Evolutionary conservation across 1,140 invertebrate genomes (phyloP).

Genomic region (Drosophila cardini): DNA sequence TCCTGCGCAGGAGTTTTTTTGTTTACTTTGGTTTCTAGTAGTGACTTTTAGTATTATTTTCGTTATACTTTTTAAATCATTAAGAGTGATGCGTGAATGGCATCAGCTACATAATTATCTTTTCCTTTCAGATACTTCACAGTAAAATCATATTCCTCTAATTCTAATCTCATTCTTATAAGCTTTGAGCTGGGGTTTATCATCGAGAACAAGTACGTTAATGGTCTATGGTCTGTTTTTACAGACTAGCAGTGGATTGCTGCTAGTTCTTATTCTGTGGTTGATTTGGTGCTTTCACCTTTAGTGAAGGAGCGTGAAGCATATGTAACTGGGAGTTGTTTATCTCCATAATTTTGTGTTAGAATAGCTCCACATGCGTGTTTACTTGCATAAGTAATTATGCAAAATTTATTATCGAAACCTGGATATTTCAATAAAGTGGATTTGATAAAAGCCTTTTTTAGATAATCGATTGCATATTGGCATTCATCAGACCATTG

Average conservation of each 20-base stretch:
- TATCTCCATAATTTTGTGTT: slow-evolving; percentile 13
- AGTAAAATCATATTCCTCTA: too few species aligned
- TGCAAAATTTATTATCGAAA: slow-evolving; percentile 14
- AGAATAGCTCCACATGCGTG: slow-evolving; percentile 12
- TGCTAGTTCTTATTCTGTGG: slow-evolving; percentile 30
- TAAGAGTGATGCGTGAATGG: not conserved
- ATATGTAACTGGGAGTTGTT: slow-evolving; percentile 19
- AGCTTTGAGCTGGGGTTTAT: too few species aligned
- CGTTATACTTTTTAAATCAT: not conserved
- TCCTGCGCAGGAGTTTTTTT: too few species aligned
- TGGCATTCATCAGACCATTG: slow-evolving; percentile 21
- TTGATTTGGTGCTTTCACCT: slow-evolving; percentile 22
- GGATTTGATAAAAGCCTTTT: not conserved
- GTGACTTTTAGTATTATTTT: slow-evolving; percentile 12
- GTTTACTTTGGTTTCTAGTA: slow-evolving; percentile 10
- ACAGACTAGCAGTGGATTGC: slow-evolving; percentile 27
- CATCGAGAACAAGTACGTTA: too few species aligned
- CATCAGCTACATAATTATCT: slow-evolving; percentile 1
- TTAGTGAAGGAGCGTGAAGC: slow-evolving; percentile 14
- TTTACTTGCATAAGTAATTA: too few species aligned
- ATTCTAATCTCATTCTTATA: too few species aligned
- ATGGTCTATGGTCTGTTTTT: not conserved
- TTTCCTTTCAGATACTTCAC: too few species aligned
- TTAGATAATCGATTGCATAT: slow-evolving; percentile 1
- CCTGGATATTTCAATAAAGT: slow-evolving; percentile 13